Conservation (phyloP, 2,797 vertebrate genomes). For the Apogon hyalosoma region DNA sequence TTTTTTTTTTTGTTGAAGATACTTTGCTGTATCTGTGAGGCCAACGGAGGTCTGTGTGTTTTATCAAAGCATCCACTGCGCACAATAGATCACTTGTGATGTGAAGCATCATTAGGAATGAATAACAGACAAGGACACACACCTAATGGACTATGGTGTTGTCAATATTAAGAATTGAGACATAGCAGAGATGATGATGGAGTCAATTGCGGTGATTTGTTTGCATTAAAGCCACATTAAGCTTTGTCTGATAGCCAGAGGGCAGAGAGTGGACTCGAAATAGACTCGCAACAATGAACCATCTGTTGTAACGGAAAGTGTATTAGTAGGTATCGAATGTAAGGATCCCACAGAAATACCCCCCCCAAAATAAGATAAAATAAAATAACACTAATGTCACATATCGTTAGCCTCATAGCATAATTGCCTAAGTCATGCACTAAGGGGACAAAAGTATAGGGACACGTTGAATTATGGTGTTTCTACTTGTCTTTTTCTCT, state of each 20-base stretch:
- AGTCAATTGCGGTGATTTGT: slow-evolving; percentile 46
- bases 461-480: too few species aligned
- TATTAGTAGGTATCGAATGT: not conserved
- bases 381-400: too few species aligned
- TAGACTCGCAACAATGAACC: slow-evolving; percentile 32
- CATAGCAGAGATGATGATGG: slow-evolving; percentile 38
- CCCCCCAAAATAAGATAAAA: too few species aligned
- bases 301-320: slow-evolving; percentile 16
- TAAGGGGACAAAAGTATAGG: too few species aligned
- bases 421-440: too few species aligned
- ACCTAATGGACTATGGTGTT: slow-evolving; percentile 56
- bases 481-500: too few species aligned
- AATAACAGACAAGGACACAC: slow-evolving; percentile 51
- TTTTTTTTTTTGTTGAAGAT: too few species aligned
- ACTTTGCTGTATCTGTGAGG: slow-evolving; percentile 7
- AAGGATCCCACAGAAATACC: too few species aligned
- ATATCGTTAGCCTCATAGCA: too few species aligned
- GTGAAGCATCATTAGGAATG: slow-evolving; percentile 39
- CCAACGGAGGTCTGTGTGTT: not conserved
- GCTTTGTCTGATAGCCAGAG: slow-evolving; percentile 23
- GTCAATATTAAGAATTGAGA: slow-evolving; percentile 51
- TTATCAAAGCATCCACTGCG: slow-evolving; percentile 26
- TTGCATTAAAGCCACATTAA: slow-evolving; percentile 39
- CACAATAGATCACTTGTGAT: slow-evolving; percentile 16
- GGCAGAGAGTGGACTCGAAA: slow-evolving; percentile 29